Percentiles rank a stretch among this genome's conserved stretches.
Evolutionary conservation across 2,113 vertebrate species (phyloP).

Genomic region (Danio rerio): DNA sequence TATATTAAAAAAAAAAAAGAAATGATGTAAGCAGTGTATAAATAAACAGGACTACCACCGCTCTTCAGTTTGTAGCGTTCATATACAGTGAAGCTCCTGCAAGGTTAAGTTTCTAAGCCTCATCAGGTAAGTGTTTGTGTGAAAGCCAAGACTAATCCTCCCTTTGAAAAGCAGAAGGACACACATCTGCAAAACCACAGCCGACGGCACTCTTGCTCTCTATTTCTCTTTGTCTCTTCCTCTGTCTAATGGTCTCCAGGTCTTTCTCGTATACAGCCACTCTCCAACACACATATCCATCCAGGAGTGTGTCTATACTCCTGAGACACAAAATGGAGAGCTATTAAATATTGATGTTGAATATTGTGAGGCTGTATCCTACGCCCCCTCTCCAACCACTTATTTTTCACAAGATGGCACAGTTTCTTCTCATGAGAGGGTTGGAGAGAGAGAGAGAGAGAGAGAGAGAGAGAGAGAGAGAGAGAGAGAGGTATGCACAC

Average conservation of each 20-base stretch:
- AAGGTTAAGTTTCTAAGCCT: conserved; percentile 52
- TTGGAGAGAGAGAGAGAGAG: too few species aligned
- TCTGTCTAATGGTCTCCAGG: conserved; percentile 27
- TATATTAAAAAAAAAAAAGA: too few species aligned
- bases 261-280: conserved; percentile 20
- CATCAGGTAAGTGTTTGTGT: conserved; percentile 57
- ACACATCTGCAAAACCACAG: conserved; percentile 43
- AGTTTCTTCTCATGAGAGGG: conserved; percentile 18
- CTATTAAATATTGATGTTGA: conserved; percentile 58
- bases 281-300: conserved; percentile 30
- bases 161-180: conserved; percentile 39
- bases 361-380: conserved; percentile 40
- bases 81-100: conserved; percentile 20
- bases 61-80: conserved; percentile 41
- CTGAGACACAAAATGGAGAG: conserved; percentile 46
- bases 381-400: conserved; percentile 6
- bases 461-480: not conserved
- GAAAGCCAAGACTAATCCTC: conserved; percentile 49
- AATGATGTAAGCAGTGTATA: conserved; percentile 33
- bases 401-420: conserved; percentile 41
- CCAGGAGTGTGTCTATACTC: conserved; percentile 36
- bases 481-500: conserved; percentile 14
- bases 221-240: conserved; percentile 24
- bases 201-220: conserved; percentile 6
- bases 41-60: conserved; percentile 44